Evolutionary conservation across 1,140 invertebrate genomes (phyloP), one percentile per base, ranked within the genome.

Genomic region (Lerema accius): DNA sequence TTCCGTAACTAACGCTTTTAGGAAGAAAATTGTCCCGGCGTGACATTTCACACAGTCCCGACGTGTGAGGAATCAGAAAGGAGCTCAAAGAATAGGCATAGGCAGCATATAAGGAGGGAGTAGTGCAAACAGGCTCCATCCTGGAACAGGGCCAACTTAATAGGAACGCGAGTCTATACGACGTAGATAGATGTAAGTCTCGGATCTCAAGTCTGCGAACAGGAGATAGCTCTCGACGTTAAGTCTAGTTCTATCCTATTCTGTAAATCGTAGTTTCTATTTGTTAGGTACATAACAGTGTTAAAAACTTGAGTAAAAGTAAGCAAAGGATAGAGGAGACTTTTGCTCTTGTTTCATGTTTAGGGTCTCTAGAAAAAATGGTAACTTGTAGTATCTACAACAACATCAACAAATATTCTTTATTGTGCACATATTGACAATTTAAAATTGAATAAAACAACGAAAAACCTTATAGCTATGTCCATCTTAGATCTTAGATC

Each of bases 71-170:
- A 32, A 32, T 32, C 28, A 32, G 28, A 7, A 4, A 32, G 28
- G 28, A 32, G 28, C 28, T 42, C 17, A 42, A 14, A 55, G 17
- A 39, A 26, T 19, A 42, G 51, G 4, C 26, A n/a, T 14, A 10
- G 40, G 19, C 32, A 14, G 19, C 2, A 50, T 42, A 37, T n/a
- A 55, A 14, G 37, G 17, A 6, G 51, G 11, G 0, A 42, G 19
- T 5, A 16, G 13, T 15, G 19, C 37, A 26, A 42, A 55, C 19
- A 43, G 40, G 39, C 53, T 56, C 6, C 40, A 56, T 43, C 53
- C 23, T 56, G 53, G 53, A 56, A 56, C 53, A 56, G 43, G 53
- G 53, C 53, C 53, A 56, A 56, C 19, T 42, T 56, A 56, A 43
- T 32, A 56, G 39, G 17, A 11, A 43, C 28, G 39, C 6, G 9